Conservation (phyloP, 2,113 vertebrate genomes). For the Phoenicopterus ruber region DNA sequence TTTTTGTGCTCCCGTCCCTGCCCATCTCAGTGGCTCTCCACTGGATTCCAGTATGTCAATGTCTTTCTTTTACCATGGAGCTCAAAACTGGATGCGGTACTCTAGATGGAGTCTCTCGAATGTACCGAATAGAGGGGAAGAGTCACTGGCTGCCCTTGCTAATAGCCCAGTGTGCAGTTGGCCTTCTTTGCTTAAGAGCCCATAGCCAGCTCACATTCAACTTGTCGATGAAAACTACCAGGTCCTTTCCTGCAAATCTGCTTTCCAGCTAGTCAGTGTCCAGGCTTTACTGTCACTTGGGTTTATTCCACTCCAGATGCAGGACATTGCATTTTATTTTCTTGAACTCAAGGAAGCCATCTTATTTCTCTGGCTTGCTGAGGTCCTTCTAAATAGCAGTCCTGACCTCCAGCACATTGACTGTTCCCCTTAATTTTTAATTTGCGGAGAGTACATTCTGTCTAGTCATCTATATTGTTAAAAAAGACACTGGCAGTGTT, state of each 20-base stretch:
- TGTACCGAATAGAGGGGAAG: background rate
- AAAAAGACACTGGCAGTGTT: background rate
- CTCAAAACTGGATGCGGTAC: background rate
- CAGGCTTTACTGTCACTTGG: background rate
- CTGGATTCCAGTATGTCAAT: background rate
- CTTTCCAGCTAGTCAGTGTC: background rate
- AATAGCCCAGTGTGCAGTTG: background rate
- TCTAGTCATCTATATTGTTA: background rate
- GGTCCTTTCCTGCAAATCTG: background rate
- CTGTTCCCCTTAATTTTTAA: background rate
- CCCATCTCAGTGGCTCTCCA: background rate
- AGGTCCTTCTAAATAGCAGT: background rate
- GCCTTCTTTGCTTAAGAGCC: background rate
- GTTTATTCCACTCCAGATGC: background rate
- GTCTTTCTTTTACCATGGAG: background rate
- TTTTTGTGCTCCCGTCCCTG: background rate
- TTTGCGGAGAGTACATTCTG: background rate
- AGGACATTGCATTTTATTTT: background rate
- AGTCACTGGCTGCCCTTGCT: background rate
- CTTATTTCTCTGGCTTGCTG: background rate
- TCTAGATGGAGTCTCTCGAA: background rate
- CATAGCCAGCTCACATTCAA: background rate
- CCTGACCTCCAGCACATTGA: background rate
- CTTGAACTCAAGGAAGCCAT: background rate
- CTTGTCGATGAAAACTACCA: background rate